phyloP scores from a whole-genome alignment of 2,113 vertebrate genomes.

The Apus apus region DNA sequence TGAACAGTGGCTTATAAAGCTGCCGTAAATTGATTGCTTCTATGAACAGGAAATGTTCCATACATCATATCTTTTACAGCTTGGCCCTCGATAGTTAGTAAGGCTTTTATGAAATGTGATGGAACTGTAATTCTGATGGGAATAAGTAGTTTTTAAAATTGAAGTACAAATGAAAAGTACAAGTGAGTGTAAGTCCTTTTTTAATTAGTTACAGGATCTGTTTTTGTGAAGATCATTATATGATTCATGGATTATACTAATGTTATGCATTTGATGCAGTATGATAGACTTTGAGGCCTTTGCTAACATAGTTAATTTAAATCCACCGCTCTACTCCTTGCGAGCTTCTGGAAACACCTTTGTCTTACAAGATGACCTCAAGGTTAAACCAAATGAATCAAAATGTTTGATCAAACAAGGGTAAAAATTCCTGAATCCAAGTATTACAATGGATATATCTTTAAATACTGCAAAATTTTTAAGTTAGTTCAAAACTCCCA shows the following conservation, averaged over 20 bases:
- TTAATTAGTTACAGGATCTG: neutral
- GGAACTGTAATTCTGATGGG: neutral
- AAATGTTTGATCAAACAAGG: neutral
- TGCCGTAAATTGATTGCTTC: neutral
- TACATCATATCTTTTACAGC: neutral
- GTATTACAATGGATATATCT: neutral
- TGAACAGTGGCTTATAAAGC: constrained; percentile 1
- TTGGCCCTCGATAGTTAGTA: neutral
- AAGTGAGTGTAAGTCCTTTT: neutral
- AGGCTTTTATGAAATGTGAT: neutral
- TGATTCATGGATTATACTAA: neutral
- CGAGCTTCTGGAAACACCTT: neutral
- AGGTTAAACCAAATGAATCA: neutral
- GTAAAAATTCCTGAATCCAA: neutral
- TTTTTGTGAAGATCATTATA: neutral
- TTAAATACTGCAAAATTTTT: neutral
- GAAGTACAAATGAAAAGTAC: neutral
- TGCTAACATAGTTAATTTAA: neutral
- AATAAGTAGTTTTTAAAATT: neutral
- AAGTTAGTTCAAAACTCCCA: neutral
- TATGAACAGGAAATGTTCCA: neutral
- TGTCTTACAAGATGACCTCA: neutral
- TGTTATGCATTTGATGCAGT: neutral
- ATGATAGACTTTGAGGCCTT: neutral
- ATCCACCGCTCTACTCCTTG: neutral